These are phyloP conservation scores for Sebastes elongatus DNA, from an alignment of 2,797 vertebrate genomes.

Conservation along the genomic window DNA sequence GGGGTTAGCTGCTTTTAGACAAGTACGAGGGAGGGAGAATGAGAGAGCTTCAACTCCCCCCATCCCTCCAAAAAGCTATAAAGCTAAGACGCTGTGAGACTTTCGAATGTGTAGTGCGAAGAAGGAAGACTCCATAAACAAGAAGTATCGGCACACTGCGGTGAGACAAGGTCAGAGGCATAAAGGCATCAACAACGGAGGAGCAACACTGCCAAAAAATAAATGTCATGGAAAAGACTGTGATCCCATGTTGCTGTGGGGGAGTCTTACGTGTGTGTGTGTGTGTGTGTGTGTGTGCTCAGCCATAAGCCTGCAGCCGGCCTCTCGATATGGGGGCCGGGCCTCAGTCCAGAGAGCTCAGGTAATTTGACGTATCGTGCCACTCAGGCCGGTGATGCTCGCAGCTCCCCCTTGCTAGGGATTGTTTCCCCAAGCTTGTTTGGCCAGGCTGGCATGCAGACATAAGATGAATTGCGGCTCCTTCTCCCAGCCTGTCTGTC, in stretches of 20 bases:
- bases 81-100: background rate
- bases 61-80: background rate
- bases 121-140: conserved; percentile 4
- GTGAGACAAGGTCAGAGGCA: conserved; percentile 55
- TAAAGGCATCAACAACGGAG: conserved; percentile 43
- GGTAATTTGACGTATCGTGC: conserved; percentile 81
- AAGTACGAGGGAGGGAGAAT: background rate
- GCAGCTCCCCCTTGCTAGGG: conserved; percentile 69
- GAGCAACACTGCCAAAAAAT: conserved; percentile 56
- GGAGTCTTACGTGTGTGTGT: background rate
- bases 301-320: conserved; percentile 53
- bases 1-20: conserved; percentile 43
- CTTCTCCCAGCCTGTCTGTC: conserved; percentile 69
- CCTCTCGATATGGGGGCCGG: conserved; percentile 38
- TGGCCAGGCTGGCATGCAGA: conserved; percentile 69
- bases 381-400: conserved; percentile 66
- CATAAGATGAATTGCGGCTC: conserved; percentile 78
- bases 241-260: conserved; percentile 43
- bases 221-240: conserved; percentile 63
- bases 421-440: conserved; percentile 82
- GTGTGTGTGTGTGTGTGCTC: conserved; percentile 26
- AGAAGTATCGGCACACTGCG: background rate
- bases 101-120: background rate
- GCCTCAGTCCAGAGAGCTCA: conserved; percentile 73
- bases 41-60: background rate